Evolutionary conservation across 1,140 invertebrate species (phyloP).

Genomic region (Chrysoperla carnea): DNA sequence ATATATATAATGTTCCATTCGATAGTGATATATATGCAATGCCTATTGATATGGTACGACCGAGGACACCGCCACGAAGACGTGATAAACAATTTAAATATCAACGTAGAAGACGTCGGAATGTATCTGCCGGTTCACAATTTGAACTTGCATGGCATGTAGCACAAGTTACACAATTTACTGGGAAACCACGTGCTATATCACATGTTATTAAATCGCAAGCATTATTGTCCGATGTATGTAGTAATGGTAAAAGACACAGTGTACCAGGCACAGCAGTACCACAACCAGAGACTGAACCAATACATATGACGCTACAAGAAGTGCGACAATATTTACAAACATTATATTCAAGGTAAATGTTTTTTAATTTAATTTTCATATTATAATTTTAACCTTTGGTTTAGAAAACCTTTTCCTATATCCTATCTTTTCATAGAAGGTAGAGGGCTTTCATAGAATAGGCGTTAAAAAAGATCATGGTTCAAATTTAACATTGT

Average conservation of each 20-base stretch:
- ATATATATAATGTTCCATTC: slow-evolving; percentile 71
- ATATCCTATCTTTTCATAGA: too few relatives aligned
- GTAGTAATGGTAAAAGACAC: slow-evolving; percentile 30
- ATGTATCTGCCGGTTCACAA: slow-evolving; percentile 29
- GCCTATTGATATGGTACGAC: slow-evolving; percentile 53
- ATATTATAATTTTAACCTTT: too few relatives aligned
- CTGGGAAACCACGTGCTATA: slow-evolving; percentile 23
- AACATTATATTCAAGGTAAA: slow-evolving; percentile 52
- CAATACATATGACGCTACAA: slow-evolving; percentile 69
- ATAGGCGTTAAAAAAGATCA: too few relatives aligned
- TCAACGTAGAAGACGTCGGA: slow-evolving; percentile 39
- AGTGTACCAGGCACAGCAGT: slow-evolving; percentile 32
- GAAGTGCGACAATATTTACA: slow-evolving; percentile 69
- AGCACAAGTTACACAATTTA: slow-evolving; percentile 25
- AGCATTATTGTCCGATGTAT: slow-evolving; percentile 24
- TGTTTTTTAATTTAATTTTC: too few relatives aligned
- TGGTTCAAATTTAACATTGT: too few relatives aligned
- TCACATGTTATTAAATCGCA: slow-evolving; percentile 25
- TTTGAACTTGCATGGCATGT: slow-evolving; percentile 25
- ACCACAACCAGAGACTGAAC: slow-evolving; percentile 33
- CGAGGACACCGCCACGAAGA: slow-evolving; percentile 33
- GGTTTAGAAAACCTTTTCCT: too few relatives aligned
- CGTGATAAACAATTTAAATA: slow-evolving; percentile 28
- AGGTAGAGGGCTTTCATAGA: too few relatives aligned
- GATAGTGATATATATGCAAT: slow-evolving; percentile 74